A percentile compares a stretch with the other conserved stretches of the same genome.
Evolutionary conservation across 1,140 invertebrate genomes (phyloP).

Genomic region (Cotesia typhae): DNA sequence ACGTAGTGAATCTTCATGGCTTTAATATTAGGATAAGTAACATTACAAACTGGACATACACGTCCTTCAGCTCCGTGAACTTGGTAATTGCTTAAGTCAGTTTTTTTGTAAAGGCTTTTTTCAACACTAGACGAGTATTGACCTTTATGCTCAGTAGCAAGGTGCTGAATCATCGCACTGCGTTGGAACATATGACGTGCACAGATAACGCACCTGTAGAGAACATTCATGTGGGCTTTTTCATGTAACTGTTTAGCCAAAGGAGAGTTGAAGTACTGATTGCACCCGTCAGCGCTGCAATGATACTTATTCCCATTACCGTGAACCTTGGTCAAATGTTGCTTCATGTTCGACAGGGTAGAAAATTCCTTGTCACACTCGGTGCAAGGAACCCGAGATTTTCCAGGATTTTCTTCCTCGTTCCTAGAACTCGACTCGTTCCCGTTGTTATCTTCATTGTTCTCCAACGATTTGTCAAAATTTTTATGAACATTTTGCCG

Average conservation of each 20-base stretch:
- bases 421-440: slow-evolving; percentile 39
- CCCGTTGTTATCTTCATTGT: too few species aligned
- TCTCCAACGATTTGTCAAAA: too few species aligned
- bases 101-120: slow-evolving; percentile 50
- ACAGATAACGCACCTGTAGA: slow-evolving; percentile 57
- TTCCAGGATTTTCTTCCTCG: slow-evolving; percentile 29
- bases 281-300: slow-evolving; percentile 46
- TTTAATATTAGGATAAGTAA: slow-evolving; percentile 61
- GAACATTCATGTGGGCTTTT: slow-evolving; percentile 47
- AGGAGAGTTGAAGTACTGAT: slow-evolving; percentile 44
- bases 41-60: slow-evolving; percentile 56
- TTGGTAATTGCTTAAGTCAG: slow-evolving; percentile 51
- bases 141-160: slow-evolving; percentile 51
- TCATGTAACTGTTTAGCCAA: slow-evolving; percentile 45
- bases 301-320: slow-evolving; percentile 27
- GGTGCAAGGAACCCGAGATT: slow-evolving; percentile 63
- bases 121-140: slow-evolving; percentile 43
- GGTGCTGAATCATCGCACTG: slow-evolving; percentile 51
- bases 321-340: slow-evolving; percentile 60
- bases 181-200: slow-evolving; percentile 54
- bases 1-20: slow-evolving; percentile 62
- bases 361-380: slow-evolving; percentile 69
- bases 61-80: slow-evolving; percentile 51
- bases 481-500: slow-evolving; percentile 53
- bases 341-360: slow-evolving; percentile 65